These are phyloP conservation scores for Synergus itoensis DNA, from an alignment of 2,888 invertebrate genomes.

Conservation along the genomic window DNA sequence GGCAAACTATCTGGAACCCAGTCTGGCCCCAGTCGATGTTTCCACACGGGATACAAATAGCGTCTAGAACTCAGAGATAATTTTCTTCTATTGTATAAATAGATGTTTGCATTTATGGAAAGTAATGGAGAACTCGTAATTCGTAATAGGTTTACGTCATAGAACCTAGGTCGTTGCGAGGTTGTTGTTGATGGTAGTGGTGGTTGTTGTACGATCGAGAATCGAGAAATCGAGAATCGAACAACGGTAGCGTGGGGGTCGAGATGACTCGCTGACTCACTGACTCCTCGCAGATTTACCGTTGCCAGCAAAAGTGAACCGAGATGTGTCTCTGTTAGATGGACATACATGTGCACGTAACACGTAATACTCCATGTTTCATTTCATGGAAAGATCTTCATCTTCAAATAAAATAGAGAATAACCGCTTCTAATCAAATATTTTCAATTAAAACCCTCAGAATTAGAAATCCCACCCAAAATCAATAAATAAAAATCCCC, in stretches of 20 bases:
- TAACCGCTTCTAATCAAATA: not conserved
- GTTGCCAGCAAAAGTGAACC: slow-evolving; percentile 39
- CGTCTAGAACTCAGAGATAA: no score
- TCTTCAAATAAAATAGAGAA: not conserved
- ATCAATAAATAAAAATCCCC: not conserved
- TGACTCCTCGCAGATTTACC: slow-evolving; percentile 34
- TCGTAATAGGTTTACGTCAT: slow-evolving; percentile 14
- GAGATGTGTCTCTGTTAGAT: slow-evolving; percentile 14
- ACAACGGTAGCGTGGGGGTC: slow-evolving; percentile 34
- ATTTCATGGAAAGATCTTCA: slow-evolving; percentile 8
- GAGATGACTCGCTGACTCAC: slow-evolving; percentile 38
- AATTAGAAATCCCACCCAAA: not conserved
- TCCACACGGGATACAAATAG: no score
- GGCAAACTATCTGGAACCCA: no score
- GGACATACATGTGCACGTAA: slow-evolving; percentile 15
- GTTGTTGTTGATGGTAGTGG: not conserved
- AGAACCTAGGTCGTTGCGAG: slow-evolving; percentile 28
- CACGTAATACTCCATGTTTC: slow-evolving; percentile 20
- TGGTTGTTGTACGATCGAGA: not conserved
- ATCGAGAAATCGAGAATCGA: slow-evolving; percentile 36
- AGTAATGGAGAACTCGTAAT: not conserved
- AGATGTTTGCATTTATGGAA: not conserved
- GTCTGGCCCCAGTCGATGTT: no score
- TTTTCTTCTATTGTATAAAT: not conserved
- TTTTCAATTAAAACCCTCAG: not conserved